Conservation (phyloP, 2,113 vertebrate species). For the Ceuthmochares aereus region DNA sequence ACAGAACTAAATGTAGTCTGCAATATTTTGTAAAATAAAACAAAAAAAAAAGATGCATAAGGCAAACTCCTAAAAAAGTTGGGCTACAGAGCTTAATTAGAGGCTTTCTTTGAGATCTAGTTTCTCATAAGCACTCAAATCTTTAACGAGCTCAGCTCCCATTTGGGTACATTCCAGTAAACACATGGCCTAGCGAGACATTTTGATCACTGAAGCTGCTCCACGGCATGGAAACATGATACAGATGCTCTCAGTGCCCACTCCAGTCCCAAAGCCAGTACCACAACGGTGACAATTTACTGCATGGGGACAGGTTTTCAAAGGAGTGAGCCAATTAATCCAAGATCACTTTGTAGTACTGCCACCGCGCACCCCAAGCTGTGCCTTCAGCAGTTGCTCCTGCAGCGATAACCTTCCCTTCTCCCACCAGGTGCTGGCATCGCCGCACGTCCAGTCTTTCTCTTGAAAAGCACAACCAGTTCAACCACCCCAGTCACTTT, state of each 20-base stretch:
- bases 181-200: background rate
- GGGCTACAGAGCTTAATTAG: background rate
- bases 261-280: background rate
- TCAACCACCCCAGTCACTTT: background rate
- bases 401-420: too few species aligned
- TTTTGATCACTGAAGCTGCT: background rate
- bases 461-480: background rate
- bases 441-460: background rate
- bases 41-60: background rate
- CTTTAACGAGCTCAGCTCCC: background rate
- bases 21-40: background rate
- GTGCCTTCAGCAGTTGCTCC: background rate
- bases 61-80: background rate
- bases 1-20: background rate
- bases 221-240: accelerated
- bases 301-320: too few species aligned
- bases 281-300: background rate
- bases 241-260: background rate
- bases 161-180: background rate
- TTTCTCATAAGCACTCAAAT: background rate
- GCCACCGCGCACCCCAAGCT: accelerated
- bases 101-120: background rate
- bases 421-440: accelerated
- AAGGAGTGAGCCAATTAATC: background rate
- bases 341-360: background rate